Evolutionary conservation across 1,140 invertebrate species (phyloP), one percentile per base, ranked within the genome.

Genomic region (Gonioctena quinquepunctata): DNA sequence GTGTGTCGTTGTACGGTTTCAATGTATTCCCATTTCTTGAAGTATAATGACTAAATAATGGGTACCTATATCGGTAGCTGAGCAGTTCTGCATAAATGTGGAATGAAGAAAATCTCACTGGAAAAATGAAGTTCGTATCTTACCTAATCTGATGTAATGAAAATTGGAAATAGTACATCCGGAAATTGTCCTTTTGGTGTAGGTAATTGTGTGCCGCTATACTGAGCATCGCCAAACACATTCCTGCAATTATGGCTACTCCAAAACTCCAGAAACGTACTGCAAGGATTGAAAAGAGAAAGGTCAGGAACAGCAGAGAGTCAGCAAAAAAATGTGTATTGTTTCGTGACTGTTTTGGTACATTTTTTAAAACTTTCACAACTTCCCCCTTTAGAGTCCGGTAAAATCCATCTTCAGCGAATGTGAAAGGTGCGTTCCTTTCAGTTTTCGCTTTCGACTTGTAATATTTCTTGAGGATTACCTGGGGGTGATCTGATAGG

Each of bases 111-210:
- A n/a, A n/a, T n/a, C n/a, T n/a, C n/a, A n/a, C n/a, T n/a, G n/a
- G n/a, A n/a, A n/a, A n/a, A n/a, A n/a, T n/a, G n/a, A n/a, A n/a
- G n/a, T n/a, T n/a, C n/a, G n/a, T n/a, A n/a, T 72, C 77, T 76
- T 80, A 88, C 87, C 80, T 85, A 8, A 88, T 90, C 2, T 89
- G 88, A 81, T 92, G 80, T 59, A 90, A 77, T 25, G 85, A 83
- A 11, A 96, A 80, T 77, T 95, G 91, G 68, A 92, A 93, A 42
- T 92, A 88, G 77, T 92, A 94, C 90, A 94, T 94, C 52, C 94
- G 87, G 86, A 92, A 94, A 77, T 88, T 94, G 77, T 95, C 90
- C 19, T 86, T 87, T 75, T 90, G 87, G 79, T 96, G 94, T 57
- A 95, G 90, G 78, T 92, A 96, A 82, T 96, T 96, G 78, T 96